Evolutionary conservation across 2,888 invertebrate species (phyloP).

Genomic region (Trachelus stipa): DNA sequence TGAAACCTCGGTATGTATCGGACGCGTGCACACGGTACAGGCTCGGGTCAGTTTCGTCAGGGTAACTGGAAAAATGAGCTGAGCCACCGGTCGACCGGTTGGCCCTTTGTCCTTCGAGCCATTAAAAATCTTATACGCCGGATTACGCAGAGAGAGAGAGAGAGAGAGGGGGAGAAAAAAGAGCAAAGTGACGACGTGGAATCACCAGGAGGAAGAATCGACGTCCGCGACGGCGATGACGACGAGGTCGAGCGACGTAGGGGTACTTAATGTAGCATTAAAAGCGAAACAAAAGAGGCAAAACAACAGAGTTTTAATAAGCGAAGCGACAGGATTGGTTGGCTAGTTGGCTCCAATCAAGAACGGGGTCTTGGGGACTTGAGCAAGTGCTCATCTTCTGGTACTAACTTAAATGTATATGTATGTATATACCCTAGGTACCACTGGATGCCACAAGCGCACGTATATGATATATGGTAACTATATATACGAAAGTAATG

Average conservation of each 20-base stretch:
- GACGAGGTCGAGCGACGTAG: conserved; percentile 23
- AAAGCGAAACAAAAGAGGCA: conserved; percentile 60
- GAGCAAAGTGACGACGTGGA: background rate
- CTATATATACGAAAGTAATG: background rate
- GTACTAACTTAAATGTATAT: background rate
- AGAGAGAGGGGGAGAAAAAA: conserved; percentile 5
- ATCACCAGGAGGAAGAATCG: background rate
- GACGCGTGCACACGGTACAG: background rate
- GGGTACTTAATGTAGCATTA: conserved; percentile 39
- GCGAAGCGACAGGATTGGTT: conserved; percentile 57
- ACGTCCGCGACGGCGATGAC: background rate
- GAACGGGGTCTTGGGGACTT: conserved; percentile 49
- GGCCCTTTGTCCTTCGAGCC: conserved; percentile 5
- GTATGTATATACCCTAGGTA: background rate
- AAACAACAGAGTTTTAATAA: conserved; percentile 63
- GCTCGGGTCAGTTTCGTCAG: background rate
- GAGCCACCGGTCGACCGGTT: background rate
- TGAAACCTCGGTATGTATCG: background rate
- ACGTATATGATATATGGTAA: background rate
- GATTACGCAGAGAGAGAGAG: conserved; percentile 11
- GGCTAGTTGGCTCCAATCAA: conserved; percentile 63
- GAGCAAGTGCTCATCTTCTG: background rate
- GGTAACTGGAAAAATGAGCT: background rate
- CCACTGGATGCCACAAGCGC: background rate
- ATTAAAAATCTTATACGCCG: background rate